Base-by-base conservation (phyloP, 2,888 invertebrate genomes). In the Villa cingulata region DNA sequence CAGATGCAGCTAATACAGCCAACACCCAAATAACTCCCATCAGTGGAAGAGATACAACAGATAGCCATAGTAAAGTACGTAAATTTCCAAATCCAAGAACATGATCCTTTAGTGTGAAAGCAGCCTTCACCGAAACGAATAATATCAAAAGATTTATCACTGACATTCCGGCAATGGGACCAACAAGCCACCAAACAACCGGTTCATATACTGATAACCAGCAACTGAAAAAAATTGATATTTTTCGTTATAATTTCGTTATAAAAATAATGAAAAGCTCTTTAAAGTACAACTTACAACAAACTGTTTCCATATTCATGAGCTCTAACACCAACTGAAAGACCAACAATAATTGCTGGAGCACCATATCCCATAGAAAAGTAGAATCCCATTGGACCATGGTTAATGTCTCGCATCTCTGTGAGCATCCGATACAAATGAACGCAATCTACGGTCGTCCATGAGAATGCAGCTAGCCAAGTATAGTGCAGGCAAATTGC, bases 351-450 rank as follows among this genome's bases (percentile, higher is more conserved):
- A 15, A 95, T 81, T 1, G 94, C 92, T 1, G 96, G 95, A 51
- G 86, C 78, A 48, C 87, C 94, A 65, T 94, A 96, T 16, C 92
- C 95, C 62, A 89, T 77, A 16, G 88, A 85, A 58, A 91, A 88
- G 65, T 90, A 95, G 64, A 94, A 90, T 50, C 80, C 76, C 83
- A 95, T 88, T 34, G 87, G 86, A 5, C 91, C 95, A 66, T 92
- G 90, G 73, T 96, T 95, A 42, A 96, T 91, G 68, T 95, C 94
- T 4, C 95, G 76, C 76, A 95, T 85, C 72, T 95, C 95, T 3
- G 92, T 90, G 56, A 96, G 72, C 81, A 95, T 88, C 41, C 96
- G 77, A 62, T 95, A 89, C 48, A 95, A 73, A 70, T 96, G 95
- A 57, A 94, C 78, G 29, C 90, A 87, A 68, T 92, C 92, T 46